Conservation (phyloP, 2,797 vertebrate species). For the Phaenicophaeus curvirostris region DNA sequence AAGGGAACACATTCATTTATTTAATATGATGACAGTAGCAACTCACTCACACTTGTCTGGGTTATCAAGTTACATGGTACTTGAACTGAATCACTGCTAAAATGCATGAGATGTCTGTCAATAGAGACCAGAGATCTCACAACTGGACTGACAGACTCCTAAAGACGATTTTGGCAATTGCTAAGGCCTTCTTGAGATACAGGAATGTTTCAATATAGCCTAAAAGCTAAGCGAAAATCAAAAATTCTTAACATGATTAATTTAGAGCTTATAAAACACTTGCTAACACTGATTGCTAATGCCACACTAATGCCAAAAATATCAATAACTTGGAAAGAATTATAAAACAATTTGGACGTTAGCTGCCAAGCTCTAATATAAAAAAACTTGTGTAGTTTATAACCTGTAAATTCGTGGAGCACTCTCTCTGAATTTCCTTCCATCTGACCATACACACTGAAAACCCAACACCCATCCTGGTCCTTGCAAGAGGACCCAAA, state of each 20-base stretch:
- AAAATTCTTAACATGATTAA: not conserved
- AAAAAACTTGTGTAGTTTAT: not conserved
- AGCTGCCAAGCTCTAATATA: not conserved
- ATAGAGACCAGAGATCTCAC: not conserved
- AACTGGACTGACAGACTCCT: not conserved
- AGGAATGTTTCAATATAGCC: not conserved
- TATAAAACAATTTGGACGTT: not conserved
- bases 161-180: not conserved
- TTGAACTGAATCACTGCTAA: not conserved
- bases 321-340: slow-evolving; percentile 16
- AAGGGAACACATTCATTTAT: not conserved
- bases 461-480: not conserved
- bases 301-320: not conserved
- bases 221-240: not conserved
- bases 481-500: not conserved
- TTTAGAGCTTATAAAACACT: not conserved
- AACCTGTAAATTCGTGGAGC: not conserved
- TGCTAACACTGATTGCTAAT: not conserved
- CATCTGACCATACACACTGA: not conserved
- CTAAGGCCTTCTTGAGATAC: not conserved
- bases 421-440: not conserved
- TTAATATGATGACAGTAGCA: not conserved
- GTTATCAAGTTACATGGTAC: not conserved
- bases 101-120: not conserved
- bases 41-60: not conserved